Percentiles rank a stretch among this genome's conserved stretches.
phyloP scores from a whole-genome alignment of 1,140 invertebrate species.

The Neotoxoptera formosana region DNA sequence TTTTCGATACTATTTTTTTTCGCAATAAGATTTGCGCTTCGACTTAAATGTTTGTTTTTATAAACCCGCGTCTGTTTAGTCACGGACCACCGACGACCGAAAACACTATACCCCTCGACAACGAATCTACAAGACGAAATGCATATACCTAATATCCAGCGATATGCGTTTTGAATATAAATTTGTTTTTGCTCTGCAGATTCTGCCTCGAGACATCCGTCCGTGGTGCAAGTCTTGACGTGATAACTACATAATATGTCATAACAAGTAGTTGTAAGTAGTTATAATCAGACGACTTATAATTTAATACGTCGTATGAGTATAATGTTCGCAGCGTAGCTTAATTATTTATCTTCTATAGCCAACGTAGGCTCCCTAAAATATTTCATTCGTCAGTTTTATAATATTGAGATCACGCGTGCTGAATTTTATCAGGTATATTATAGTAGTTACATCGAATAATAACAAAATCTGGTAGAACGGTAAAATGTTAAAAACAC shows the following conservation, averaged over 20 bases:
- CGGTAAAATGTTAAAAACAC: too few relatives aligned
- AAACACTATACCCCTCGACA: not conserved
- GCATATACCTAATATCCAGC: not conserved
- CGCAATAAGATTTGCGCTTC: not conserved
- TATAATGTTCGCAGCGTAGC: not conserved
- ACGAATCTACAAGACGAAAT: not conserved
- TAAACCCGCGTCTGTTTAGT: not conserved
- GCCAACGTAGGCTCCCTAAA: too few relatives aligned
- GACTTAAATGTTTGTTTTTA: not conserved
- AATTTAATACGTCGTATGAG: not conserved
- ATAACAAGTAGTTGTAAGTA: not conserved
- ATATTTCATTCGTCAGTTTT: not conserved
- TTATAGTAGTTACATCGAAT: too few relatives aligned
- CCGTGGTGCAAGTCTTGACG: not conserved
- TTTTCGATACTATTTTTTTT: not conserved
- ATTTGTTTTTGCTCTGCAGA: not conserved
- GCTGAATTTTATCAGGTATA: too few relatives aligned
- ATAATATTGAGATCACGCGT: not conserved
- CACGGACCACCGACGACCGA: not conserved
- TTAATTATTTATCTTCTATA: too few relatives aligned
- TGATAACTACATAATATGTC: not conserved
- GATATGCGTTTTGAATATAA: not conserved
- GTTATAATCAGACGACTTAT: not conserved
- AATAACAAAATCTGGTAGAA: too few relatives aligned
- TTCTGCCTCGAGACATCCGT: not conserved